Percentiles rank a stretch among this genome's conserved stretches.
These are phyloP conservation scores for Arion vulgaris DNA, from an alignment of 1,140 invertebrate genomes.

Conservation along the genomic window DNA sequence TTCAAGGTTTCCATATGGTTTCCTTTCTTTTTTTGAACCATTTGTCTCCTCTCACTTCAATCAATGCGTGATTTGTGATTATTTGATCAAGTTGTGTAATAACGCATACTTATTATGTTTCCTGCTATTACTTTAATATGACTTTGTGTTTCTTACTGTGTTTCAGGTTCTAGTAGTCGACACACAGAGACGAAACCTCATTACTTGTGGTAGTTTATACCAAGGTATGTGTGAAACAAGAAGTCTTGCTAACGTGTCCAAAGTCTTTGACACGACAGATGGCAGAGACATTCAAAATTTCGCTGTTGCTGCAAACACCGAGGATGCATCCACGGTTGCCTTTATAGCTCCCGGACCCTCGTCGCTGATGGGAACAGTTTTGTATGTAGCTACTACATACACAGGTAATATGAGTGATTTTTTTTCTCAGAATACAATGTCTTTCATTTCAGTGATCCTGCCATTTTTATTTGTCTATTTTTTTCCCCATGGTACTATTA, in stretches of 20 bases:
- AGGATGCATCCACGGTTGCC: conserved; percentile 92
- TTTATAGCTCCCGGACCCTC: conserved; percentile 89
- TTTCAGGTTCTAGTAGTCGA: conserved; percentile 86
- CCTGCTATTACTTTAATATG: too few species aligned
- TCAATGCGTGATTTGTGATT: too few species aligned
- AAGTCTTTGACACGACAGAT: conserved; percentile 84
- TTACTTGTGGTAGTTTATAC: conserved; percentile 92
- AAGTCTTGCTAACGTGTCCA: conserved; percentile 89
- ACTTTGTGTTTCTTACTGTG: not conserved
- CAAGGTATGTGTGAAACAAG: conserved; percentile 90
- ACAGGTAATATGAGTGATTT: conserved; percentile 40
- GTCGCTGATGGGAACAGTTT: conserved; percentile 43
- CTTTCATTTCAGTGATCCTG: too few species aligned
- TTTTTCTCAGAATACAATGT: too few species aligned
- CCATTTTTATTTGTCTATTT: too few species aligned
- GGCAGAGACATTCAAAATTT: conserved; percentile 78
- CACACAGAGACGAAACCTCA: conserved; percentile 88
- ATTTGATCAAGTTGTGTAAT: too few species aligned
- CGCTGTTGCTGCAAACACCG: conserved; percentile 95
- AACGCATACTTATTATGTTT: too few species aligned
- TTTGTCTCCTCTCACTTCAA: too few species aligned
- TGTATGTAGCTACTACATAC: conserved; percentile 60
- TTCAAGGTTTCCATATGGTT: too few species aligned
- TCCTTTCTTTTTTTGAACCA: too few species aligned
- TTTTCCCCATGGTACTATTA: too few species aligned